These are phyloP conservation scores for Drosophila cracens DNA, from an alignment of 2,888 invertebrate genomes.

Conservation along the genomic window DNA sequence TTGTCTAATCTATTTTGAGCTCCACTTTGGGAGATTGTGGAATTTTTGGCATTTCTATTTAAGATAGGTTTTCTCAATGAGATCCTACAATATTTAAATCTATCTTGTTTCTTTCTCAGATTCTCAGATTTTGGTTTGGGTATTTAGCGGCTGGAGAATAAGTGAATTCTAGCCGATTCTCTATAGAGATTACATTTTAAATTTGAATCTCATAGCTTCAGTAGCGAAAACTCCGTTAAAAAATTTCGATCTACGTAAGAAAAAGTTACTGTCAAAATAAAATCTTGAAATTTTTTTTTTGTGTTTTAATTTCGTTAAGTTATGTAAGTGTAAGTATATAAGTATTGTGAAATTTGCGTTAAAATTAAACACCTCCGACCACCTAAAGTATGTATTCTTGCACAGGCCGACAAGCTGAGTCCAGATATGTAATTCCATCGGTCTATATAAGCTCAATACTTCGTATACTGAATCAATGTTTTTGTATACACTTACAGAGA, in stretches of 20 bases:
- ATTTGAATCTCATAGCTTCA: too few species aligned
- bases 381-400: background rate
- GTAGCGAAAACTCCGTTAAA: too few species aligned
- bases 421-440: background rate
- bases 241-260: too few species aligned
- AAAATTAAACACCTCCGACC: background rate
- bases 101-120: background rate
- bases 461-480: background rate
- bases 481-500: too few species aligned
- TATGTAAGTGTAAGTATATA: background rate
- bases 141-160: background rate
- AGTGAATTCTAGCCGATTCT: background rate
- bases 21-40: background rate
- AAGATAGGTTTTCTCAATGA: background rate
- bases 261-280: too few species aligned
- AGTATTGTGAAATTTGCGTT: background rate
- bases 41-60: too few species aligned
- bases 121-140: background rate
- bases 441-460: background rate
- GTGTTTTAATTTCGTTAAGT: too few species aligned
- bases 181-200: too few species aligned
- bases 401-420: background rate
- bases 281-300: too few species aligned
- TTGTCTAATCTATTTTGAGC: background rate
- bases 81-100: background rate